Evolutionary conservation across 2,797 vertebrate genomes (phyloP), one percentile per base, ranked within the genome.

Genomic region (Chaenodraco wilsoni): DNA sequence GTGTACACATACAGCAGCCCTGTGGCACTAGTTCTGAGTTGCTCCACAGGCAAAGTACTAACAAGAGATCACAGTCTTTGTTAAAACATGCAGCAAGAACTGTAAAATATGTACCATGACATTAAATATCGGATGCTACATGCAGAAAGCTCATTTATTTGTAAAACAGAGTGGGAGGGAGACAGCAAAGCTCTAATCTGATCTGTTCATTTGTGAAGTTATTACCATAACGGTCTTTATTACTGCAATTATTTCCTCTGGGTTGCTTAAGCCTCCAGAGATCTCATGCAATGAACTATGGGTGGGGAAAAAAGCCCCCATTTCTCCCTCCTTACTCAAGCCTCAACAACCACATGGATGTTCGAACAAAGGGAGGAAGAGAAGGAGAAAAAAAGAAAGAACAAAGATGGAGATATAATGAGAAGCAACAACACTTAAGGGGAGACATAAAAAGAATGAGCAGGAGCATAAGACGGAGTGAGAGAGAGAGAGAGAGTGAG

Each of bases 221-320:
- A 81, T 84, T 77, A 81, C 58, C 33, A 37, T 37, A 79, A 59
- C n/a, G 27, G 17, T 83, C 46, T 81, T 83, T 80, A 82, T 78
- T 71, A 69, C 59, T 44, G 16, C 41, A 80, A 76, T 87, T 70
- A 83, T 78, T 78, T 80, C 70, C 66, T 82, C 49, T 6, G 46
- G 46, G 59, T 46, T 78, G 58, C 49, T 67, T 60, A 85, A 85
- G 65, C 71, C 83, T 72, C 81, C 73, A 55, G 72, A 87, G 85
- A 87, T 68, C 17, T 41, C 2, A 15, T 31, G 66, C 51, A 69
- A 80, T 76, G 56, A 82, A 74, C 56, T 75, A 66, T 31, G 44
- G 46, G 70, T 33, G 56, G 44, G 46, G 70, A 52, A 50, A 9
- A 27, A 23, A 19, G 41, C 19, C 52, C 27, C 27, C 61, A 76